Evolutionary conservation across 2,113 vertebrate genomes (phyloP).

Genomic region (Scortum barcoo): DNA sequence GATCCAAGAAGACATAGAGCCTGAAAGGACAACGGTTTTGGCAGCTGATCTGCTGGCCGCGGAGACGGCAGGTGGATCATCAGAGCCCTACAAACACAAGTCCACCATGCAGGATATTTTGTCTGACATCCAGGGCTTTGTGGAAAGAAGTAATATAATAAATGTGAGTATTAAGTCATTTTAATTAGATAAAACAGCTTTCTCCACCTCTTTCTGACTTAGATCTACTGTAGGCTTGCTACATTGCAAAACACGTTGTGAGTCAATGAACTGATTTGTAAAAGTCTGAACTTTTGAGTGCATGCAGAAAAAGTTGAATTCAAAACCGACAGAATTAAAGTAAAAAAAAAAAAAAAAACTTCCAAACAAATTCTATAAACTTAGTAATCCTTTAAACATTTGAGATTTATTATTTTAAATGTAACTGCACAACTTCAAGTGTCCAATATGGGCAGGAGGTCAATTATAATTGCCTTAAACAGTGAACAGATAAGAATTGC

Average conservation of each 20-base stretch:
- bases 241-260: not conserved
- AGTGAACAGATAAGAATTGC: constrained; percentile 53
- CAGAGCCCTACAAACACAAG: not conserved
- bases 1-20: constrained; percentile 49
- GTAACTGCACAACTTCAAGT: not conserved
- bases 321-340: not conserved
- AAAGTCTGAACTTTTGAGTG: not conserved
- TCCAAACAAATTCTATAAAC: too few species aligned
- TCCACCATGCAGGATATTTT: constrained; percentile 69
- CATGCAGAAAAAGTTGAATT: not conserved
- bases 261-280: not conserved
- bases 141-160: constrained; percentile 67
- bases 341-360: too few species aligned
- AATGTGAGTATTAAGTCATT: constrained; percentile 72
- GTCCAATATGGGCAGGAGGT: not conserved
- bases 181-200: not conserved
- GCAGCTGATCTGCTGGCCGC: not conserved
- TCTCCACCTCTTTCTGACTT: not conserved
- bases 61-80: constrained; percentile 17
- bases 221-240: not conserved
- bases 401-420: not conserved
- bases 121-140: constrained; percentile 64
- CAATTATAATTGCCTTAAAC: constrained; percentile 1
- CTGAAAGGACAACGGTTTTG: not conserved
- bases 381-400: not conserved